Evolutionary conservation across 2,797 vertebrate genomes (phyloP).

Genomic region (Halcyon badia): DNA sequence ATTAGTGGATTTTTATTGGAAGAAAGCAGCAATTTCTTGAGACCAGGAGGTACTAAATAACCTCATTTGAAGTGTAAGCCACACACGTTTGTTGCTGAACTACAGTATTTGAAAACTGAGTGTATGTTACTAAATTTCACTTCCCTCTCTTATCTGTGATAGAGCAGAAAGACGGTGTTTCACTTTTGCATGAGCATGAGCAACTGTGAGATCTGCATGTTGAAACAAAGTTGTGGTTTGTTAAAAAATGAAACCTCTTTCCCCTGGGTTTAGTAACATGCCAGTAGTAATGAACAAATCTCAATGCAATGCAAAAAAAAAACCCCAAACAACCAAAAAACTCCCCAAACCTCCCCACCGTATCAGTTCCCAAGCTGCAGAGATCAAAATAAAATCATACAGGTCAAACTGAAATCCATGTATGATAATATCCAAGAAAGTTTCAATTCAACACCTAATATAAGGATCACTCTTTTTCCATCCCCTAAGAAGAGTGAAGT

Average conservation of each 20-base stretch:
- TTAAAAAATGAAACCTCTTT: slow-evolving; percentile 11
- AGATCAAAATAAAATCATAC: background rate
- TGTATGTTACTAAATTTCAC: background rate
- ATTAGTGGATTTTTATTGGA: background rate
- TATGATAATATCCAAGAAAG: background rate
- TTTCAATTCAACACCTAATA: background rate
- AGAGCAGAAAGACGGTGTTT: background rate
- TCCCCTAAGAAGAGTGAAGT: background rate
- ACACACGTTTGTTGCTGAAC: background rate
- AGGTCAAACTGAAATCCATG: background rate
- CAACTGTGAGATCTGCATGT: background rate
- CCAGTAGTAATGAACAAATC: background rate
- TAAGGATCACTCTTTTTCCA: background rate
- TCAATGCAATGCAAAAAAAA: background rate
- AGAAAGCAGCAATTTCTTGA: background rate
- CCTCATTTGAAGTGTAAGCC: background rate
- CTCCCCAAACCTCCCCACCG: accelerated
- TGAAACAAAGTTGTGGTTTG: slow-evolving; percentile 23
- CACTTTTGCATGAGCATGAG: background rate
- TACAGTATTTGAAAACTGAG: background rate
- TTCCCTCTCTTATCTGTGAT: background rate
- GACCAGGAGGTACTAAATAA: background rate
- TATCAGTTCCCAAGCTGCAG: background rate
- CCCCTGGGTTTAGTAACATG: background rate
- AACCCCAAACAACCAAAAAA: background rate